Conservation (phyloP, 2,113 vertebrate species). For the Acrocephalus arundinaceus region DNA sequence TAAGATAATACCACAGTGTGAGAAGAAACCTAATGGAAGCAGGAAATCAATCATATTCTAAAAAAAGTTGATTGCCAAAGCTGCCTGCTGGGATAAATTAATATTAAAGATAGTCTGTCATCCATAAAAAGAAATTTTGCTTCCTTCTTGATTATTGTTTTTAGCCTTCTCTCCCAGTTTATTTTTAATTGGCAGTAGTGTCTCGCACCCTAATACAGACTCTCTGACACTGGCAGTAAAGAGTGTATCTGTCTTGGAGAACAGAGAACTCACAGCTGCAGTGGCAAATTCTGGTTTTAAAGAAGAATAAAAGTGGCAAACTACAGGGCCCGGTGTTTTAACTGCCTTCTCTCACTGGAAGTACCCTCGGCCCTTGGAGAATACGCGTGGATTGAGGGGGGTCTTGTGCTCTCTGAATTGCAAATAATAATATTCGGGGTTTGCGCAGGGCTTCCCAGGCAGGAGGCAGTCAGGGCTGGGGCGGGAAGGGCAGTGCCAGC, state of each 20-base stretch:
- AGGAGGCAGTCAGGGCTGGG: rapidly evolving
- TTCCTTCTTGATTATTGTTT: background rate
- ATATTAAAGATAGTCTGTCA: background rate
- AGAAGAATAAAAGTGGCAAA: no score
- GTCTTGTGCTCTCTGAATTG: background rate
- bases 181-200: background rate
- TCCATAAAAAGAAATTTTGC: background rate
- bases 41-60: background rate
- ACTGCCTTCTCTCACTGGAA: rapidly evolving
- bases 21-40: background rate
- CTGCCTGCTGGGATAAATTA: background rate
- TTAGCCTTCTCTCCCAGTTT: background rate
- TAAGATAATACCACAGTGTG: background rate
- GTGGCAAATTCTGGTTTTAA: background rate
- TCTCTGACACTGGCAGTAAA: rapidly evolving
- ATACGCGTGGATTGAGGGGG: rapidly evolving
- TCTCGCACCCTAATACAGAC: background rate
- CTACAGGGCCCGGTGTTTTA: no score
- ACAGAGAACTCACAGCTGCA: no score
- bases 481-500: rapidly evolving
- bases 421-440: rapidly evolving
- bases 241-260: rapidly evolving
- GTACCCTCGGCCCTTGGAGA: background rate
- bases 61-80: background rate
- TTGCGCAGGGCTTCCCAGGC: rapidly evolving